Conservation (phyloP, 2,797 vertebrate species). For the Sebastes hubbsi region DNA sequence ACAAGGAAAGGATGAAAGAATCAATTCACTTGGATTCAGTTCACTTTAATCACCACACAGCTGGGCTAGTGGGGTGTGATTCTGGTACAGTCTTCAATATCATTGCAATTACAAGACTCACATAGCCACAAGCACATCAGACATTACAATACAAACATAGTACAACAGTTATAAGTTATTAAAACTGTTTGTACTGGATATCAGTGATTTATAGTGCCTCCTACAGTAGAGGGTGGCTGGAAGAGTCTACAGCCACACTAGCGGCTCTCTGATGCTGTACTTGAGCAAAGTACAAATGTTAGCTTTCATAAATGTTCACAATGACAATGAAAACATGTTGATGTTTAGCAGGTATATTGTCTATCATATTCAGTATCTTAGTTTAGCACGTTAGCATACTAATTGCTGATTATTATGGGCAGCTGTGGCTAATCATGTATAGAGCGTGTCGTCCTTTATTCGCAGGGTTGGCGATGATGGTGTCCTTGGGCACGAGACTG, state of each 20-base stretch:
- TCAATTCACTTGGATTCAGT: not conserved
- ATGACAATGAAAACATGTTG: not conserved
- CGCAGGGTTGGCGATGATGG: too few relatives aligned
- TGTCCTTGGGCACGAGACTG: not conserved
- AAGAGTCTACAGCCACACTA: not conserved
- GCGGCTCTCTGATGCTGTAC: not conserved
- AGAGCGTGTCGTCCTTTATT: too few relatives aligned
- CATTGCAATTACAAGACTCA: not conserved
- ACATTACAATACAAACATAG: not conserved
- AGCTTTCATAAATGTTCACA: not conserved
- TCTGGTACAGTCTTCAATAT: not conserved
- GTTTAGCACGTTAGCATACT: not conserved
- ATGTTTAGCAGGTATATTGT: not conserved
- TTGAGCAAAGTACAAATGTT: not conserved
- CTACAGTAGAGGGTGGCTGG: not conserved
- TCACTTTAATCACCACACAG: not conserved
- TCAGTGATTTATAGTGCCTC: not conserved
- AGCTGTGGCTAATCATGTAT: not conserved
- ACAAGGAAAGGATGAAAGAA: not conserved
- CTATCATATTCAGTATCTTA: not conserved
- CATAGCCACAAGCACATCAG: not conserved
- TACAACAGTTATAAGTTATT: not conserved
- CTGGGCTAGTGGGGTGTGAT: not conserved
- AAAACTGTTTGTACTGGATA: not conserved
- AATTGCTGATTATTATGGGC: not conserved